Evolutionary conservation across 2,888 invertebrate species (phyloP).

Genomic region (Drosophila vallismaia): DNA sequence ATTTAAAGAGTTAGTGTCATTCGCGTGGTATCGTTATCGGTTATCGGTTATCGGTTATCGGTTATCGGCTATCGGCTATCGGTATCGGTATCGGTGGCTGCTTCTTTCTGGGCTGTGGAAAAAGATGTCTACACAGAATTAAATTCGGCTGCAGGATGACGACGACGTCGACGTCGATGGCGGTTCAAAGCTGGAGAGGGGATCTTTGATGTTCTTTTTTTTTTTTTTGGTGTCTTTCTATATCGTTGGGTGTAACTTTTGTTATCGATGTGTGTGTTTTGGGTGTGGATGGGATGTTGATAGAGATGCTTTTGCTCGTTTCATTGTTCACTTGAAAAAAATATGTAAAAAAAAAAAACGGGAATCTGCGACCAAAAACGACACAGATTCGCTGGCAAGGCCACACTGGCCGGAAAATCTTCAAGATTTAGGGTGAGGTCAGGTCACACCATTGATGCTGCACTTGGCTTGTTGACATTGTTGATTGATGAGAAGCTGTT

Average conservation of each 20-base stretch:
- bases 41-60: slow-evolving; percentile 48
- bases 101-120: slow-evolving; percentile 66
- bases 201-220: slow-evolving; percentile 2
- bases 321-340: slow-evolving; percentile 17
- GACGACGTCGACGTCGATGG: slow-evolving; percentile 19
- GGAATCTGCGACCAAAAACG: slow-evolving; percentile 11
- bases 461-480: slow-evolving; percentile 42
- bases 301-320: not conserved
- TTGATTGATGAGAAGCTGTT: slow-evolving; percentile 41
- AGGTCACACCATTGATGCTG: slow-evolving; percentile 36
- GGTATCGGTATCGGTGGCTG: slow-evolving; percentile 50
- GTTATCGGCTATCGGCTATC: slow-evolving; percentile 4
- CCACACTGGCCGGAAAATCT: not conserved
- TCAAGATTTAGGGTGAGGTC: slow-evolving; percentile 14
- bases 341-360: slow-evolving; percentile 24
- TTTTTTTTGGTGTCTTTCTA: slow-evolving; percentile 1
- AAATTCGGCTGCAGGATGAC: slow-evolving; percentile 52
- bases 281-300: slow-evolving; percentile 1
- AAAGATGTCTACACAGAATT: slow-evolving; percentile 74
- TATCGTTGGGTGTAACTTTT: too few species aligned
- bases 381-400: slow-evolving; percentile 13
- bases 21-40: slow-evolving; percentile 32
- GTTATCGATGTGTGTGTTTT: slow-evolving; percentile 6
- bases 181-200: slow-evolving; percentile 29
- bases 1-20: slow-evolving; percentile 54